Evolutionary conservation across 2,888 invertebrate genomes (phyloP), one percentile per base, ranked within the genome.

Genomic region (Drosophila ustulata): DNA sequence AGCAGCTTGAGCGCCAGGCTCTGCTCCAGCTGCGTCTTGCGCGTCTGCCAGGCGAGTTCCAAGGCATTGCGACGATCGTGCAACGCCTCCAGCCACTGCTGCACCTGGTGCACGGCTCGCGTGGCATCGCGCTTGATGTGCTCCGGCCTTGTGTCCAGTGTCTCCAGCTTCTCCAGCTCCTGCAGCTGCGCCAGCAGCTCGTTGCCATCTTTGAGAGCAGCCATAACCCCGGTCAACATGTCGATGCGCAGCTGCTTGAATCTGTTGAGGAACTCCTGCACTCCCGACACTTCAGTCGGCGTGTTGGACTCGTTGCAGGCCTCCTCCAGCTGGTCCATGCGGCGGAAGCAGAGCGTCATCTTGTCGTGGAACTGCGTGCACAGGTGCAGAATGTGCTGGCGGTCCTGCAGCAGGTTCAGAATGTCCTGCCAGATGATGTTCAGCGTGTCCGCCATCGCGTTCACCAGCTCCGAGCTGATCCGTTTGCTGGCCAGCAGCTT

Each of bases 401-500:
- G 93, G 72, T 95, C 94, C 85, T 97, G 96, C 78, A 98, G 93
- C 88, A 96, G 95, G 73, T 94, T 93, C 91, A 97, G 95, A 63
- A 98, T 95, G 90, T 97, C 97, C 84, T 95, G 95, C 98, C 97
- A 98, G 4, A 95, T 95, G 67, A 94, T 93, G 62, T 95, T 95
- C 51, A 96, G 91, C 4, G 95, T 95, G 90, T 96, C 96, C 13
- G 97, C 97, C 97, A 98, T 98, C 37, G 97, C 97, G 64, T 96
- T 95, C 91, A 97, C 96, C 30, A 97, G 96, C 92, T 96, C 96
- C 30, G 95, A 95, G 80, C 94, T 93, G 39, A 96, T 96, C 89
- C 95, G 94, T 90, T 96, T 96, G 30, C 95, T 95, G 59, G 95
- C 95, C 80, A 97, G 95, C 77, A 97, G 93, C 88, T 96, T 95